These are phyloP conservation scores for Peromyscus melanophrys DNA, from an alignment of 2,797 vertebrate species.

Conservation along the genomic window DNA sequence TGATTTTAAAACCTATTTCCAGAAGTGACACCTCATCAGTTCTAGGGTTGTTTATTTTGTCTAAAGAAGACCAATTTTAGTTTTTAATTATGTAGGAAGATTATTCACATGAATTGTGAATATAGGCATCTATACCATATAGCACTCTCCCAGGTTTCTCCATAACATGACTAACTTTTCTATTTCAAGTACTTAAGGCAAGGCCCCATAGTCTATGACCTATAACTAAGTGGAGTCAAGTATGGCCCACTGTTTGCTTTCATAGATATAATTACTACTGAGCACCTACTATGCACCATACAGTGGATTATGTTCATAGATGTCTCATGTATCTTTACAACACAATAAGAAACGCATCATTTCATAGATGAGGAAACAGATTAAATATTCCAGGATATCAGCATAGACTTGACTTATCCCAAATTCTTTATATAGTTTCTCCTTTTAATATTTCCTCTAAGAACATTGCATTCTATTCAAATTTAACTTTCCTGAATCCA, in stretches of 20 bases:
- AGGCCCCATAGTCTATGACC: neutral
- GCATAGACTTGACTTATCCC: neutral
- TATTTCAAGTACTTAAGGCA: neutral
- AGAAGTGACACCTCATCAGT: neutral
- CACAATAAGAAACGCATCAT: neutral
- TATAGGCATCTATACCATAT: neutral
- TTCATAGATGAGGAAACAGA: slow-evolving; percentile 17
- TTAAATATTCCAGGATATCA: slow-evolving; percentile 4
- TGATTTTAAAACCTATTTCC: neutral
- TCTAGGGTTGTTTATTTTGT: neutral
- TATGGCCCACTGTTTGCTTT: neutral
- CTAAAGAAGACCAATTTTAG: neutral
- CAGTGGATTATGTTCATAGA: neutral
- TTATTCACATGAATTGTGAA: neutral
- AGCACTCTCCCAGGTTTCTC: neutral
- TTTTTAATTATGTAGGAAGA: slow-evolving; percentile 35
- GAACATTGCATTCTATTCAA: slow-evolving; percentile 44
- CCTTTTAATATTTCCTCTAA: neutral
- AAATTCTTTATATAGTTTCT: neutral
- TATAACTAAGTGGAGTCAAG: neutral
- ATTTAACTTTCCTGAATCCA: neutral
- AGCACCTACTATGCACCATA: neutral
- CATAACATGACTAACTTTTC: neutral
- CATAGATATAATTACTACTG: neutral
- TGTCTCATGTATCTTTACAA: neutral